Evolutionary conservation across 2,888 invertebrate species (phyloP), one percentile per base, ranked within the genome.

Genomic region (Pseudeuparius sepicola): DNA sequence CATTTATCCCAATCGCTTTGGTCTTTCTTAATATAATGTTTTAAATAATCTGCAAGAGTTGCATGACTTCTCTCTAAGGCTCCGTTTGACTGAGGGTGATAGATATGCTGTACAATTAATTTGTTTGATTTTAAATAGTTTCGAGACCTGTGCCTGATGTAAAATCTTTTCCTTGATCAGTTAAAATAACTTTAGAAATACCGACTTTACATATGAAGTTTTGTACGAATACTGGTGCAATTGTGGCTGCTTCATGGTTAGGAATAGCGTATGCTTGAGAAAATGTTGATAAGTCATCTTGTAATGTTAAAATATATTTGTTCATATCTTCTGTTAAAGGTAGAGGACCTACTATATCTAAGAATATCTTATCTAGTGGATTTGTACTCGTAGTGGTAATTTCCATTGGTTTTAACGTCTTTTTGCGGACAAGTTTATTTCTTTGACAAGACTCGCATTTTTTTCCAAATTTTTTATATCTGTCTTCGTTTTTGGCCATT

Each of bases 321-420:
- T 56, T 56, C 11, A 50, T 52, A 5, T 39, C 26, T 35, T 48
- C 42, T 1, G 55, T 52, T 28, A 48, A 18, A 2, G 51, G 43
- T 34, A 59, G 34, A 2, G 55, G 56, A 7, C 53, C 55, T 16
- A 57, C 55, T 3, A 58, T 49, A 27, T 59, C 57, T 7, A 57
- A 11, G 3, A 48, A 41, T 4, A 55, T 36, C 41, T 42, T 42
- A 41, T 55, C 46, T 17, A 53, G 52, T 14, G 55, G 48, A 37
- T 42, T 42, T 9, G 32, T 37, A 3, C 49, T 42, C 4, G 54
- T 54, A 4, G 51, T 44, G 13, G 33, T 33, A 20, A 53, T 50
- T 42, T 51, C 47, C 51, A 58, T 47, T 4, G 56, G 54, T 31
- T 38, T 32, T 29, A 41, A 42, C 14, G 33, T 43, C n/a, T 37